Percentiles rank a stretch among this genome's conserved stretches.
phyloP scores from a whole-genome alignment of 2,888 invertebrate species.

The Acrobeloides nanus region DNA sequence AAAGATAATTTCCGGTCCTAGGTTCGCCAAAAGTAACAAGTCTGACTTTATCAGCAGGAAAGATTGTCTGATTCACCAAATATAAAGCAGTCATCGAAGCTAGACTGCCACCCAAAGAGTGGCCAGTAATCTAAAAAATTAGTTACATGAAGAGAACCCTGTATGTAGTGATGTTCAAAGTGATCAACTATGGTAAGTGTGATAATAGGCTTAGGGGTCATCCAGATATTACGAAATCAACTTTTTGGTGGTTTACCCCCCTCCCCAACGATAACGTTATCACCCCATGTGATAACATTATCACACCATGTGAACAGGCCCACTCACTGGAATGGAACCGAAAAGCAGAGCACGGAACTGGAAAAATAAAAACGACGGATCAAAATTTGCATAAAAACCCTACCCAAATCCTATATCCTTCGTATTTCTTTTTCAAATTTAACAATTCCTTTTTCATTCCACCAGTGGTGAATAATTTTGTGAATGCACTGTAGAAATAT shows the following conservation, averaged over 20 bases:
- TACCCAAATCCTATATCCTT: constrained; percentile 48
- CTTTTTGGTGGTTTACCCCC: too few species aligned
- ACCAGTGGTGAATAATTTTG: constrained; percentile 41
- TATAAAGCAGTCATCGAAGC: constrained; percentile 52
- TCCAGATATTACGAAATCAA: too few species aligned
- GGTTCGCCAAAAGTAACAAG: constrained; percentile 52
- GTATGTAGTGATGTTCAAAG: too few species aligned
- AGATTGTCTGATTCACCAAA: constrained; percentile 38
- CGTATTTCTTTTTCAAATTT: constrained; percentile 43
- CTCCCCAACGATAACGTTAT: too few species aligned
- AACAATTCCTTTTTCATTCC: constrained; percentile 48
- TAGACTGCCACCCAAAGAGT: constrained; percentile 48
- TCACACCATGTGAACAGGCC: too few species aligned
- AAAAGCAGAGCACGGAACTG: too few species aligned
- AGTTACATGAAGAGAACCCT: too few species aligned
- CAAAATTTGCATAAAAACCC: constrained; percentile 1
- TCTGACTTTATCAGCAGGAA: constrained; percentile 36
- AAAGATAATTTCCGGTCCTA: constrained; percentile 51
- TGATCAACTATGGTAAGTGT: too few species aligned
- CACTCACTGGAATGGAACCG: too few species aligned
- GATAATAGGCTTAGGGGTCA: neutral
- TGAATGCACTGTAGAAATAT: constrained; percentile 49
- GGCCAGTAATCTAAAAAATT: constrained; percentile 49
- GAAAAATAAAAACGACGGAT: neutral
- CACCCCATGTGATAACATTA: too few species aligned